phyloP scores from a whole-genome alignment of 2,888 invertebrate species.

The Colletes collaris region DNA sequence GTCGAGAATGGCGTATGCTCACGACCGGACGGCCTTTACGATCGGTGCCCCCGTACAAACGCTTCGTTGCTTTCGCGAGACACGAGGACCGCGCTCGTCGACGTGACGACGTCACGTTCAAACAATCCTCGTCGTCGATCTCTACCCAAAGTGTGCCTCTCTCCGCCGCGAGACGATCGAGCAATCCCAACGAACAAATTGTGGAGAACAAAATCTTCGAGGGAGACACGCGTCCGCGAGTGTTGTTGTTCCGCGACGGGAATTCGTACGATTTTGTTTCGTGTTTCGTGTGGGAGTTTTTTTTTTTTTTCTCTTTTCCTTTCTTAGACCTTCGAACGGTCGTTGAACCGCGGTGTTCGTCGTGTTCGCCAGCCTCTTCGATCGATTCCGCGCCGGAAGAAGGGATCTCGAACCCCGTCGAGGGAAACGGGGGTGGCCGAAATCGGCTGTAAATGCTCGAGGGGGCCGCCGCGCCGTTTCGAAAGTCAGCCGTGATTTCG shows the following conservation, averaged over 20 bases:
- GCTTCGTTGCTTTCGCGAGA: conserved; percentile 14
- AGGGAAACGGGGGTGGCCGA: too few relatives aligned
- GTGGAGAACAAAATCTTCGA: too few relatives aligned
- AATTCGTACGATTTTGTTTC: too few relatives aligned
- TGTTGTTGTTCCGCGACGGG: too few relatives aligned
- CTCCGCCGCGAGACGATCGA: neutral
- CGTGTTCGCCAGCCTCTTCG: neutral
- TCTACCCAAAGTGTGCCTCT: neutral
- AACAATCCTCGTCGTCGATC: neutral
- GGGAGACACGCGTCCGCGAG: too few relatives aligned
- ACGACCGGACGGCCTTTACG: conserved; percentile 54
- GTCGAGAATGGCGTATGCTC: conserved; percentile 73
- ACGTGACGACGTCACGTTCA: neutral
- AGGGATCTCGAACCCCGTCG: too few relatives aligned
- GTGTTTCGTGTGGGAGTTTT: neutral
- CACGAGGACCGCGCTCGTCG: conserved; percentile 14
- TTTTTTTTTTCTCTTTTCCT: conserved; percentile 2
- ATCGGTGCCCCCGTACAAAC: conserved; percentile 25
- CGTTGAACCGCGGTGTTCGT: neutral
- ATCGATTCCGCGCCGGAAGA: neutral
- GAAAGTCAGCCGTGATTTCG: conserved; percentile 44
- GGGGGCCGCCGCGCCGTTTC: conserved; percentile 14
- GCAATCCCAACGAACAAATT: neutral
- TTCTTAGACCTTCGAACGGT: neutral
- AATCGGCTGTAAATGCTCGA: neutral